Evolutionary conservation across 2,888 invertebrate genomes (phyloP).

Genomic region (Heliconius ethilla): DNA sequence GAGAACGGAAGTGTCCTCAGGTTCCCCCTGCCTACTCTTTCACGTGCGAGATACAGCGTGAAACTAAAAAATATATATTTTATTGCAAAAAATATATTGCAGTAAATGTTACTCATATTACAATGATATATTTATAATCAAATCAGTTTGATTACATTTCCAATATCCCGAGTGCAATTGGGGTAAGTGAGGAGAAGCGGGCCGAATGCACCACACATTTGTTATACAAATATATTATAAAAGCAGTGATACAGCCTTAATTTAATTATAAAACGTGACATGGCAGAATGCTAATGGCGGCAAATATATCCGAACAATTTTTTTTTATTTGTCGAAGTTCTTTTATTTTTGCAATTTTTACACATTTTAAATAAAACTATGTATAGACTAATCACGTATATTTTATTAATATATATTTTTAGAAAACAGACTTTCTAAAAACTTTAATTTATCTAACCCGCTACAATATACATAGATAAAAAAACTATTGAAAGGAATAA

Average conservation of each 20-base stretch:
- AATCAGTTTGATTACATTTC: constrained; percentile 27
- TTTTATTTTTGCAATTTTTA: too few species aligned
- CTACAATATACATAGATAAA: too few species aligned
- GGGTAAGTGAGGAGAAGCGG: constrained; percentile 22
- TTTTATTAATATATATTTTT: too few species aligned
- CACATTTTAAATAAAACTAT: too few species aligned
- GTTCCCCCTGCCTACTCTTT: too few species aligned
- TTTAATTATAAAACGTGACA: constrained; percentile 23
- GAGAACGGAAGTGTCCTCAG: too few species aligned
- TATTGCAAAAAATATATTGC: neutral
- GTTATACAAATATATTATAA: constrained; percentile 18
- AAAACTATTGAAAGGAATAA: too few species aligned
- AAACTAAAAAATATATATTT: neutral
- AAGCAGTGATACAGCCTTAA: constrained; percentile 20
- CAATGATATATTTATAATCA: constrained; percentile 14
- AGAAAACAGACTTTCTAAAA: too few species aligned
- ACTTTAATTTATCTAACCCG: too few species aligned
- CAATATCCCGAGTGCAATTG: constrained; percentile 29
- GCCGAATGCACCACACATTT: neutral
- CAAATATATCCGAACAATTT: neutral
- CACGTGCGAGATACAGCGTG: too few species aligned
- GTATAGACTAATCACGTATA: too few species aligned
- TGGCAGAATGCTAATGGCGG: neutral
- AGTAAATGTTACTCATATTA: constrained; percentile 9
- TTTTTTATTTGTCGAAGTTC: too few species aligned